Percentiles rank a stretch among this genome's conserved stretches.
These are phyloP conservation scores for Urocitellus parryii DNA, from an alignment of 2,113 vertebrate genomes.

Conservation along the genomic window DNA sequence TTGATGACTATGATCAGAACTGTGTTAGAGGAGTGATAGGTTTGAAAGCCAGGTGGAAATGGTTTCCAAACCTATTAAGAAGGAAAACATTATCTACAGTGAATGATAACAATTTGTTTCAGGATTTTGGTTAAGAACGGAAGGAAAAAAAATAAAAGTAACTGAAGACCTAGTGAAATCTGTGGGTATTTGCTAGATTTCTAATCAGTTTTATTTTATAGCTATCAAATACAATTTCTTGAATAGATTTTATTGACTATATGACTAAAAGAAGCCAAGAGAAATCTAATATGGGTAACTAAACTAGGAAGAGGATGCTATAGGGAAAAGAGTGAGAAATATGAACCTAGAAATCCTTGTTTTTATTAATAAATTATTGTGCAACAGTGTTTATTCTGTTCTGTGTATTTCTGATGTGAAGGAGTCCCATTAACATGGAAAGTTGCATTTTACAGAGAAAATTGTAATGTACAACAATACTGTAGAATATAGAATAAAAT, in stretches of 20 bases:
- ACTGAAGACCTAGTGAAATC: background rate
- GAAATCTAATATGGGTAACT: background rate
- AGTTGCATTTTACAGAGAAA: background rate
- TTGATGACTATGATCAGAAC: background rate
- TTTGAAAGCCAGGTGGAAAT: background rate
- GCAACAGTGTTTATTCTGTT: background rate
- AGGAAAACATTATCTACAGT: background rate
- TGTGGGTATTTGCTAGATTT: background rate
- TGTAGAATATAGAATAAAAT: background rate
- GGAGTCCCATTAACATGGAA: background rate
- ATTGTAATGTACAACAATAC: background rate
- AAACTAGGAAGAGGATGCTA: background rate
- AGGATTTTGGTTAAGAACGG: background rate
- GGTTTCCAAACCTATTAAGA: background rate
- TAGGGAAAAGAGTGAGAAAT: background rate
- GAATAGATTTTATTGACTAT: background rate
- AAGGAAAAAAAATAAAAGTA: background rate
- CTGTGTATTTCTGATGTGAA: background rate
- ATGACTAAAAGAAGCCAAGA: background rate
- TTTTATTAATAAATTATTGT: background rate
- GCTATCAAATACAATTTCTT: background rate
- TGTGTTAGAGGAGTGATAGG: background rate
- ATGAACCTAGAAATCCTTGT: background rate
- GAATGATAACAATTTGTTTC: background rate
- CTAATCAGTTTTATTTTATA: background rate